These are phyloP conservation scores for Cherax quadricarinatus DNA, from an alignment of 1,140 invertebrate species.

Conservation along the genomic window DNA sequence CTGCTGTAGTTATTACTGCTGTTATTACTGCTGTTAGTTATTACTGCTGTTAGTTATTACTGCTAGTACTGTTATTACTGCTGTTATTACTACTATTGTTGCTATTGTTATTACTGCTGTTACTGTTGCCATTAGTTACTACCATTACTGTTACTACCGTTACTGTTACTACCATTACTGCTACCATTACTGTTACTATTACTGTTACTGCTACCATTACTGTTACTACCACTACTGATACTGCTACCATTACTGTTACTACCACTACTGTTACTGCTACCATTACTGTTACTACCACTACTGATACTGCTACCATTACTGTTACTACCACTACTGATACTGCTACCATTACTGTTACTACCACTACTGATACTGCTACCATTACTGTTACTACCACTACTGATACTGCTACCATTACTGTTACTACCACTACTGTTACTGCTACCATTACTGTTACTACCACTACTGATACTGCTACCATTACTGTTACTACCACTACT, in stretches of 20 bases:
- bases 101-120: too few species aligned
- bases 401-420: neutral
- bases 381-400: neutral
- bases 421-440: neutral
- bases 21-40: too few species aligned
- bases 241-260: neutral
- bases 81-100: too few species aligned
- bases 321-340: neutral
- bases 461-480: neutral
- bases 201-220: too few species aligned
- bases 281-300: neutral
- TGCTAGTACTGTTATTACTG: too few species aligned
- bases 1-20: too few species aligned
- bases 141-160: too few species aligned
- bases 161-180: too few species aligned
- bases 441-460: too few species aligned
- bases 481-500: neutral
- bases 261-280: neutral
- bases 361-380: neutral
- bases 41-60: too few species aligned
- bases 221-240: neutral
- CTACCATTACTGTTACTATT: too few species aligned
- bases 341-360: neutral
- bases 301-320: neutral
- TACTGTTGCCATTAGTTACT: too few species aligned